Conservation (phyloP, 2,797 vertebrate species). For the Loris lydekkerianus region DNA sequence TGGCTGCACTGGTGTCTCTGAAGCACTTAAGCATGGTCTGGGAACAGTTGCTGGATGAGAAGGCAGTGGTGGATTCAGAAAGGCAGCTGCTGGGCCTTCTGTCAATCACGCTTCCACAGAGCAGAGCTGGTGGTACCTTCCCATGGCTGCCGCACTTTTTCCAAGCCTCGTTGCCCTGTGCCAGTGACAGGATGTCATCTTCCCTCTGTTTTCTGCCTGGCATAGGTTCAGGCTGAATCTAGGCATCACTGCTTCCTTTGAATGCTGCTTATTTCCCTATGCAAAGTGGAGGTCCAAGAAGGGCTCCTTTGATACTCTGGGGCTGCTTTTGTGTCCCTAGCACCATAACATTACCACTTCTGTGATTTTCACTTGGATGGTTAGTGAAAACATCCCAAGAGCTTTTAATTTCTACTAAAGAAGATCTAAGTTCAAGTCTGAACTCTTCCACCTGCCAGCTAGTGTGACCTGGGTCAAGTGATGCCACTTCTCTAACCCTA, state of each 20-base stretch:
- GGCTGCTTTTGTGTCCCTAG: not conserved
- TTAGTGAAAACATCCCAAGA: not conserved
- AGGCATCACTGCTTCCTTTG: not conserved
- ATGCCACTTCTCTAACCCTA: not conserved
- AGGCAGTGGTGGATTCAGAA: not conserved
- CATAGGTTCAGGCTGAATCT: not conserved
- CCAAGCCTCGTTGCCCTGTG: not conserved
- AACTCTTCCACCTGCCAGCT: not conserved
- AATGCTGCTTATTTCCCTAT: not conserved
- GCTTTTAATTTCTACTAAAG: not conserved
- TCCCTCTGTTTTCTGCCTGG: not conserved
- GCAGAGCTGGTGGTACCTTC: not conserved
- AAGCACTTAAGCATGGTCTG: not conserved
- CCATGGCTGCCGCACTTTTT: not conserved
- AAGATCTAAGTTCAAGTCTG: not conserved
- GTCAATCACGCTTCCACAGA: not conserved
- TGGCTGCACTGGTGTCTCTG: not conserved
- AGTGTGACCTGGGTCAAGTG: not conserved
- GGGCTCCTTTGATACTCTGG: not conserved
- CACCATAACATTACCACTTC: not conserved
- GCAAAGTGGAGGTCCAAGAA: not conserved
- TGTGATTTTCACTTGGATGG: not conserved
- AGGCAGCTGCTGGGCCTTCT: not conserved
- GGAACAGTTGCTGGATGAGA: not conserved
- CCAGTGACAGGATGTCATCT: not conserved